Evolutionary conservation across 1,140 invertebrate species (phyloP).

Genomic region (Brachionus sp.): DNA sequence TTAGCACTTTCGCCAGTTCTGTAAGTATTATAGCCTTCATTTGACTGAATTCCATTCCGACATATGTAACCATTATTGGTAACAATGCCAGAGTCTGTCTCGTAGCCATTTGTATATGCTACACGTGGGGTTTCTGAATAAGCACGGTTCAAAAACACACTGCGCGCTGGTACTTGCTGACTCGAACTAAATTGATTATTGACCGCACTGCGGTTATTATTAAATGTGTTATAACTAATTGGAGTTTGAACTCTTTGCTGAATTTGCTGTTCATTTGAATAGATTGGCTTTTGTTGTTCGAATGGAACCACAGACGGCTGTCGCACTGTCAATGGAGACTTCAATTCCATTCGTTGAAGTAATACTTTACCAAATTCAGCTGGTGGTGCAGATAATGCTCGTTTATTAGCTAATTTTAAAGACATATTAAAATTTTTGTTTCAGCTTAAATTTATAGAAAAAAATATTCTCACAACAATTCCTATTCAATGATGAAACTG

Average conservation of each 20-base stretch:
- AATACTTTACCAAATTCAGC: constrained; percentile 34
- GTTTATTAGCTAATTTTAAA: not conserved
- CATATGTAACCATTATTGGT: constrained; percentile 3
- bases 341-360: constrained; percentile 40
- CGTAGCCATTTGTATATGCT: constrained; percentile 20
- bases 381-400: constrained; percentile 42
- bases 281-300: constrained; percentile 24
- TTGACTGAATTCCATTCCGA: not conserved
- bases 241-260: constrained; percentile 35
- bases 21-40: not conserved
- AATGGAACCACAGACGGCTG: constrained; percentile 23
- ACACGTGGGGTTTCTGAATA: constrained; percentile 27
- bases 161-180: constrained; percentile 17
- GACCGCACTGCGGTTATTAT: not conserved
- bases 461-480: constrained; percentile 2
- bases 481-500: constrained; percentile 4
- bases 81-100: constrained; percentile 36
- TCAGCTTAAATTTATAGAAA: not conserved
- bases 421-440: not conserved
- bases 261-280: constrained; percentile 4
- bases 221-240: not conserved
- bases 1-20: not conserved
- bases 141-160: constrained; percentile 32
- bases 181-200: not conserved
- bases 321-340: constrained; percentile 37